Conservation (phyloP, 2,113 vertebrate genomes). For the Nannobrachium achirus region DNA sequence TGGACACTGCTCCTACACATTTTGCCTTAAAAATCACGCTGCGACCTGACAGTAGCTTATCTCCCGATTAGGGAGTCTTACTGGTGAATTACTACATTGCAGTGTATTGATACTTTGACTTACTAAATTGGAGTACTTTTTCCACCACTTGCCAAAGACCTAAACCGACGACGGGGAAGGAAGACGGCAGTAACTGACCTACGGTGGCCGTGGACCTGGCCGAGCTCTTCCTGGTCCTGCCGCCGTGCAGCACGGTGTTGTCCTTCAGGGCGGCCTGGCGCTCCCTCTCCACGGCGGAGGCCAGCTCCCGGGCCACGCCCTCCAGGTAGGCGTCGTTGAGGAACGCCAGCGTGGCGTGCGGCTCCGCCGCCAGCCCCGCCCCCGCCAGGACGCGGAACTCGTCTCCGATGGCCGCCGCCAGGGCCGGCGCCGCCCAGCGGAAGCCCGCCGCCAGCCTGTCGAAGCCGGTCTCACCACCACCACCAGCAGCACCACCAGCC, state of each 20-base stretch:
- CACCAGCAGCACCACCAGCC: too few species aligned
- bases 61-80: too few species aligned
- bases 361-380: constrained; percentile 76
- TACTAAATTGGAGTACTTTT: too few species aligned
- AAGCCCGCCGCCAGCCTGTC: constrained; percentile 79
- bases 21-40: too few species aligned
- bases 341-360: constrained; percentile 81
- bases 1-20: too few species aligned
- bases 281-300: constrained; percentile 84
- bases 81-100: too few species aligned
- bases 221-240: constrained; percentile 83
- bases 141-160: too few species aligned
- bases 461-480: constrained; percentile 81
- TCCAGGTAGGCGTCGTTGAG: constrained; percentile 88
- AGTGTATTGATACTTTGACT: too few species aligned
- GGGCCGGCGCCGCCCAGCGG: constrained; percentile 71
- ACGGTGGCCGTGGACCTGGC: constrained; percentile 81
- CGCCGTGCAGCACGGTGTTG: constrained; percentile 74
- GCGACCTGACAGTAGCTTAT: too few species aligned
- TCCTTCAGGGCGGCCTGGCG: constrained; percentile 85
- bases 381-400: constrained; percentile 84
- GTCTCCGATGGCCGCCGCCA: constrained; percentile 84
- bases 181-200: constrained; percentile 73
- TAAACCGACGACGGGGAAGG: too few species aligned
- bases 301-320: constrained; percentile 84